Percentiles rank a stretch among this genome's conserved stretches.
phyloP scores from a whole-genome alignment of 2,113 vertebrate genomes.

The Varanus komodoensis region DNA sequence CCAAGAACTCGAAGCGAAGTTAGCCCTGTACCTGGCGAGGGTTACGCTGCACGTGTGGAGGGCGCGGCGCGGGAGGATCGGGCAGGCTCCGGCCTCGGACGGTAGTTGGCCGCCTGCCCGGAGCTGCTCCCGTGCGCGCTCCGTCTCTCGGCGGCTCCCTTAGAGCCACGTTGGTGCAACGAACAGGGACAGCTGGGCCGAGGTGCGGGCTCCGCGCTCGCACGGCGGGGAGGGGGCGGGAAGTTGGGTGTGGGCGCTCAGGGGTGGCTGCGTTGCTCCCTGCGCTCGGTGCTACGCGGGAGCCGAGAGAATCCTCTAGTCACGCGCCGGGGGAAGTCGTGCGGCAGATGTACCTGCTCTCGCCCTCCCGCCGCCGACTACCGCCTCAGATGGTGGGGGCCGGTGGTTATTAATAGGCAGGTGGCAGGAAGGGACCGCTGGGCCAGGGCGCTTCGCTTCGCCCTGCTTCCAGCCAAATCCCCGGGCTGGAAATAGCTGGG shows the following conservation, averaged over 20 bases:
- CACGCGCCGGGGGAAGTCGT: neutral
- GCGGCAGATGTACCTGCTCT: neutral
- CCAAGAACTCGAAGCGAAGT: neutral
- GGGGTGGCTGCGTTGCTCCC: neutral
- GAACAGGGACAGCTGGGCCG: slow-evolving; percentile 15
- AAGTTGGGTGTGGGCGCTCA: neutral
- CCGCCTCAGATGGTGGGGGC: neutral
- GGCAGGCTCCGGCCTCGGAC: neutral
- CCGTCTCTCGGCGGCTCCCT: no score
- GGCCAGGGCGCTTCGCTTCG: neutral
- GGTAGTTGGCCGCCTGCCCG: neutral
- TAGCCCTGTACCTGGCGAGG: neutral
- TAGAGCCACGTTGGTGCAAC: neutral
- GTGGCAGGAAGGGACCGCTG: neutral
- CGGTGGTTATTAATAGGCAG: slow-evolving; percentile 31
- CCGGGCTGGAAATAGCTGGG: slow-evolving; percentile 3
- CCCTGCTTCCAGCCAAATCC: slow-evolving; percentile 1
- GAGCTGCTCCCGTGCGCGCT: neutral
- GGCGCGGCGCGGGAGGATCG: neutral
- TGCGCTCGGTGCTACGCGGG: neutral
- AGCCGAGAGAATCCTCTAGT: neutral
- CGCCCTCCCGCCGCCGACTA: no score
- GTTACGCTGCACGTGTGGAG: neutral
- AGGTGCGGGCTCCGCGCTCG: neutral
- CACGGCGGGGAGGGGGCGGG: neutral